Evolutionary conservation across 1,140 invertebrate species (phyloP), one percentile per base, ranked within the genome.

Genomic region (Camponotus vicinus): DNA sequence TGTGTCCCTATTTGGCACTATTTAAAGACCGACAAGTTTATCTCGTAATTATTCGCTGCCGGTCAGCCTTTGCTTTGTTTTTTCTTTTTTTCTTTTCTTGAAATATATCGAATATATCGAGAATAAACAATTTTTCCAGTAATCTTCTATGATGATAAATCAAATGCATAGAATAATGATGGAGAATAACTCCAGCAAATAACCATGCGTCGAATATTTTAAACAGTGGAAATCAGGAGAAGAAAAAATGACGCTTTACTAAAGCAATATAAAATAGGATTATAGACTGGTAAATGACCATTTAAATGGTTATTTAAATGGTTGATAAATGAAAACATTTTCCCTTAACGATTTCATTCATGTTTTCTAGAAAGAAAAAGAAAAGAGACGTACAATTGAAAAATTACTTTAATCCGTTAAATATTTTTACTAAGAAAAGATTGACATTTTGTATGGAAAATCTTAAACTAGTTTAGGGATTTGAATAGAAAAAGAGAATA

Each of bases 221-320:
- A 70, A 64, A 37, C 89, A 27, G 40, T 86, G 83, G 79, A 90
- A 90, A 90, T 90, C 82, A 66, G 61, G 67, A 64, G 86, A 84
- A 57, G 57, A 85, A 82, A 90, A 90, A 90, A 90, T 86, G 89
- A 88, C 52, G 73, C 84, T 91, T 91, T 88, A 90, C 88, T 89
- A 86, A 88, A 88, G 89, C 89, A 86, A 90, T 90, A 49, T 61
- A 90, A 90, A 88, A 89, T 84, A 88, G 69, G 78, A 57, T 88
- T 91, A 90, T 83, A 76, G 86, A 90, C 83, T 86, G 69, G 63
- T 87, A 89, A 90, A 86, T 83, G 86, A 69, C 63, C 75, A 83
- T 73, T 86, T 75, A 84, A 27, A 27, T 27, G 27, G 1, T 27
- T 27, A 1, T 27, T 27, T 0, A 27, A 27, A 27, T 27, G 52